These are phyloP conservation scores for Lithobates pipiens DNA, from an alignment of 2,797 vertebrate genomes.

Conservation along the genomic window DNA sequence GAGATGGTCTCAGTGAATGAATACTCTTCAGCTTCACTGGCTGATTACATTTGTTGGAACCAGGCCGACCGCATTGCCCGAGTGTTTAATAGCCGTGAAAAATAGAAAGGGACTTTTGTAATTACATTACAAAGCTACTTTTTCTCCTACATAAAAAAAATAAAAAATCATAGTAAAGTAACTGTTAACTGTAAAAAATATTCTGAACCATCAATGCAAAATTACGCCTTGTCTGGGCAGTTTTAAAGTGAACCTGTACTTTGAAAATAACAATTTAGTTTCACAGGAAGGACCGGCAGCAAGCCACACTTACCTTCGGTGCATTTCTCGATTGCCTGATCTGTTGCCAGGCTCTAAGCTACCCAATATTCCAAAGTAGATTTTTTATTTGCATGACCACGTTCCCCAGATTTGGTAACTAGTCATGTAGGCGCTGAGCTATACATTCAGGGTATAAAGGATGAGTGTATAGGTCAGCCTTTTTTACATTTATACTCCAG, in stretches of 20 bases:
- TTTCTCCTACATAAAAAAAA: background rate
- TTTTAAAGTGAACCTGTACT: background rate
- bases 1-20: background rate
- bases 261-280: no score
- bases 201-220: background rate
- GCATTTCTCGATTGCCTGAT: background rate
- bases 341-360: background rate
- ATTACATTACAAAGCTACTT: background rate
- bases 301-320: background rate
- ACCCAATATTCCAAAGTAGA: background rate
- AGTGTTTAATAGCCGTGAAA: background rate
- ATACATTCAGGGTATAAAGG: no score
- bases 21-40: background rate
- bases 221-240: background rate
- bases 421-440: no score
- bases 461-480: no score
- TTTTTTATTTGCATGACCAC: background rate
- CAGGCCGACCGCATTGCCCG: background rate
- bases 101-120: background rate
- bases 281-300: background rate
- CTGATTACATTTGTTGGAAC: background rate
- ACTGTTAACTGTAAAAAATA: background rate
- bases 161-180: background rate
- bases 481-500: no score
- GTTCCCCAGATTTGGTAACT: no score